phyloP scores from a whole-genome alignment of 2,113 vertebrate genomes.

The Rostratula benghalensis region DNA sequence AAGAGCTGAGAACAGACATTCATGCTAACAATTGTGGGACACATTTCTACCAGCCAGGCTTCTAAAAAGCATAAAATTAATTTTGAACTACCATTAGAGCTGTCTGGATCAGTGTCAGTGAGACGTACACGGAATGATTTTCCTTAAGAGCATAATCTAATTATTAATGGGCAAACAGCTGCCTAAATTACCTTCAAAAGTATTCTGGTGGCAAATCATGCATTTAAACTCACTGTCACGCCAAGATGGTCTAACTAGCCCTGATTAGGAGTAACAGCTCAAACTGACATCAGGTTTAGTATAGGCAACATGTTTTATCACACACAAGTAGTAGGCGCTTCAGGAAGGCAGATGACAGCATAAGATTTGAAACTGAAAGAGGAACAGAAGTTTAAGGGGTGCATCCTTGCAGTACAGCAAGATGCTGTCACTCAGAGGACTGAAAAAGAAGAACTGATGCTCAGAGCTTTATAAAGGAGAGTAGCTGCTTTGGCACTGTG shows the following conservation, averaged over 20 bases:
- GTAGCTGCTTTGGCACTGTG: not conserved
- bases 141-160: not conserved
- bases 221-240: not conserved
- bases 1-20: not conserved
- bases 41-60: not conserved
- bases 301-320: not conserved
- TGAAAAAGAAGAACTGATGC: not conserved
- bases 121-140: not conserved
- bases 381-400: not conserved
- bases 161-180: not conserved
- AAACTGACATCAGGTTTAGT: not conserved
- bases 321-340: not conserved
- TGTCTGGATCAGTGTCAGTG: not conserved
- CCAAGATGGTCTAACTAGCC: not conserved
- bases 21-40: not conserved
- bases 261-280: not conserved
- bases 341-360: not conserved
- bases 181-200: not conserved
- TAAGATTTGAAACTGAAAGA: not conserved
- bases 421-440: not conserved
- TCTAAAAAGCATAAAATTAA: not conserved
- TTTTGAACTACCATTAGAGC: not conserved
- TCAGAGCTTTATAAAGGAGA: not conserved
- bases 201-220: not conserved
- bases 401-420: not conserved